These are phyloP conservation scores for Eugnorisma glareosa DNA, from an alignment of 2,888 invertebrate species.

Conservation along the genomic window DNA sequence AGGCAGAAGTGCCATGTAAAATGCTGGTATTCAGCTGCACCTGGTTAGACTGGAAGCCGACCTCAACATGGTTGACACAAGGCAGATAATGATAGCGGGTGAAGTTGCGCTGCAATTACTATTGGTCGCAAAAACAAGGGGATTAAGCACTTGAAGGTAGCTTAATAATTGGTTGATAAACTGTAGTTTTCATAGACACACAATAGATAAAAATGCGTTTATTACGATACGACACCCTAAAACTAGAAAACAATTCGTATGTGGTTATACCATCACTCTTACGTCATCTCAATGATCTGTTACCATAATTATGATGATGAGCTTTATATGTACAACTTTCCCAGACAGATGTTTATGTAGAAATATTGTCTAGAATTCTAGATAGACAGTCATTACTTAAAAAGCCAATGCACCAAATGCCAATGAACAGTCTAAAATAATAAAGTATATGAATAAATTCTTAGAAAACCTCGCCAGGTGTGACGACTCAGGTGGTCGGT, in stretches of 20 bases:
- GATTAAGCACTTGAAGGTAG: background rate
- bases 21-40: background rate
- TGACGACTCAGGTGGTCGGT: constrained; percentile 25
- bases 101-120: background rate
- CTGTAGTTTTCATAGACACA: background rate
- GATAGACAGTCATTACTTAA: background rate
- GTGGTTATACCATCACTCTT: background rate
- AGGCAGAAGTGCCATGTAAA: background rate
- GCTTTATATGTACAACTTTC: background rate
- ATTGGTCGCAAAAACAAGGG: background rate
- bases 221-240: background rate
- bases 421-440: background rate
- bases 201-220: background rate
- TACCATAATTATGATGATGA: background rate
- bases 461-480: constrained; percentile 40
- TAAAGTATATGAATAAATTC: constrained; percentile 37
- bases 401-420: background rate
- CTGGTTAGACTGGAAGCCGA: background rate
- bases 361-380: background rate
- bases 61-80: background rate
- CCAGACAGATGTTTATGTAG: background rate
- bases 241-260: background rate
- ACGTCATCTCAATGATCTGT: background rate
- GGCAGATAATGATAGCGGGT: background rate
- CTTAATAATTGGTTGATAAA: background rate